Base-by-base conservation (phyloP, 2,113 vertebrate genomes). In the Rhineura floridana region DNA sequence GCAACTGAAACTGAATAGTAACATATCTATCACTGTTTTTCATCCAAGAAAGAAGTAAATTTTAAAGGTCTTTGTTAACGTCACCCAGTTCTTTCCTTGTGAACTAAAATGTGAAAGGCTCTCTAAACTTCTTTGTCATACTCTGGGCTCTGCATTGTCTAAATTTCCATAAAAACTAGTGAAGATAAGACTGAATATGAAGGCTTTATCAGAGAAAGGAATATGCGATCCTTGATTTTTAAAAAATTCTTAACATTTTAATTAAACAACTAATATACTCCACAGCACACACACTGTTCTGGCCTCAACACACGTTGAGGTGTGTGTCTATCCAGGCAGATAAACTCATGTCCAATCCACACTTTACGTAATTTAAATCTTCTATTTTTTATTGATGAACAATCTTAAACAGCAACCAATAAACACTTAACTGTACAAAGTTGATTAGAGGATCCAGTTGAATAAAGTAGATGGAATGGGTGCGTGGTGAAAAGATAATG, bases 91-190 rank as follows among this genome's bases (percentile, higher is more conserved):
- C 79, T 88, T 39, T 30, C 1, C 1, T 67, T 84, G 63, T 81
- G 73, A 91, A 89, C 59, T 59, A 73, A 94, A 91, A 90, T 28
- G 17, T 44, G 1, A 62, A 80, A 89, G 85, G 36, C 28, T 36
- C 83, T 84, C 90, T 93, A 90, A 93, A 91, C 90, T 6, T 3
- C 11, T 76, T 85, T 94, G 94, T 95, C 94, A 95, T 93, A 96
- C 94, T 67, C 59, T 87, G 78, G 88, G 67, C 65, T 91, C 87
- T 95, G 89, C 88, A 87, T 96, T 96, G 91, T 92, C 83, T 73
- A 79, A 93, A 84, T 36, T n/a, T 91, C 80, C 89, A 88, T 94
- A 96, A 96, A 95, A 95, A 90, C 87, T 72, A 39, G 23, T 13
- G 21, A 9, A 92, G 89, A 77, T 55, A 80, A 70, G 75, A 46